Conservation (phyloP, 1,140 invertebrate genomes). For the Bombyx mandarina region DNA sequence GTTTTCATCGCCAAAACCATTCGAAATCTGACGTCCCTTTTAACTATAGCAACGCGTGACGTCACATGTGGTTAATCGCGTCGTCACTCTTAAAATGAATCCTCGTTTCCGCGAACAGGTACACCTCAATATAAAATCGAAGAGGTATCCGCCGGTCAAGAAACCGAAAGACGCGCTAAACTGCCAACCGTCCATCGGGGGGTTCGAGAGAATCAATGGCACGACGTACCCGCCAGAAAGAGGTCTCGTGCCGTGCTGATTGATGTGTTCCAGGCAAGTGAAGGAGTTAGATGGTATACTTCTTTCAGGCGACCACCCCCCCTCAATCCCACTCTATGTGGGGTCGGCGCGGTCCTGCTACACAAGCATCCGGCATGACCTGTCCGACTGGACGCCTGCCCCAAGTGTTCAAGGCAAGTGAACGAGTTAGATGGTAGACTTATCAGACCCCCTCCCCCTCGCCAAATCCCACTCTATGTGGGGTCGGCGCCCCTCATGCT, state of each 20-base stretch:
- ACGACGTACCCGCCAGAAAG: background rate
- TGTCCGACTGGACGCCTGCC: too few relatives aligned
- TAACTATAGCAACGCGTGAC: background rate
- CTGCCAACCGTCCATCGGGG: background rate
- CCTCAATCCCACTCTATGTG: too few relatives aligned
- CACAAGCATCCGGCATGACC: too few relatives aligned
- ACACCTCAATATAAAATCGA: constrained; percentile 49
- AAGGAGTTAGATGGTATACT: too few relatives aligned
- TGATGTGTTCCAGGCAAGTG: too few relatives aligned
- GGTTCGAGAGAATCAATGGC: background rate
- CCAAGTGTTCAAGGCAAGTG: too few relatives aligned
- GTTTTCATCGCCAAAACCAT: background rate
- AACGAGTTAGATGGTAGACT: too few relatives aligned
- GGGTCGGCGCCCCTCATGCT: too few relatives aligned
- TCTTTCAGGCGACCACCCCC: too few relatives aligned
- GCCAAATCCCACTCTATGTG: too few relatives aligned
- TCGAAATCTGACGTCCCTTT: background rate
- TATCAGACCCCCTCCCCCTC: too few relatives aligned
- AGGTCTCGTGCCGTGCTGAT: background rate
- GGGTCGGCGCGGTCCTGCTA: too few relatives aligned
- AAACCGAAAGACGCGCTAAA: constrained; percentile 23
- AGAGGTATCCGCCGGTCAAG: constrained; percentile 33
- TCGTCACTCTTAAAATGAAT: background rate
- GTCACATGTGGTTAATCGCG: background rate
- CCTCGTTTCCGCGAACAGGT: constrained; percentile 27